Conservation (phyloP, 2,113 vertebrate species). For the Rhegmatorhina hoffmannsi region DNA sequence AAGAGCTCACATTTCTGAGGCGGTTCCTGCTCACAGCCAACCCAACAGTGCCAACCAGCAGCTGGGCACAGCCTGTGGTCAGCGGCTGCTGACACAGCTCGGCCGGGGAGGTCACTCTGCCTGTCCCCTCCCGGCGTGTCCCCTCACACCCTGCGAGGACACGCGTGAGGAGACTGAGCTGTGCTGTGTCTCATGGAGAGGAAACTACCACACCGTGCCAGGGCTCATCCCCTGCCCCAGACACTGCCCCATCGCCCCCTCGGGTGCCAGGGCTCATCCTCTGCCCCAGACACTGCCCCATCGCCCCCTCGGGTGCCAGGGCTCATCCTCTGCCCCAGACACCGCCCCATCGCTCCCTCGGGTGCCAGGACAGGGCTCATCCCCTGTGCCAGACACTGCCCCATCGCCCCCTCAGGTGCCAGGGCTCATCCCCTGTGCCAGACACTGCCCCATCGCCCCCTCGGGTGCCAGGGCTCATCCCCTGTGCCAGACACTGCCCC, state of each 20-base stretch:
- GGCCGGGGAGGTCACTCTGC: not conserved
- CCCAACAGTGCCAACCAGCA: not conserved
- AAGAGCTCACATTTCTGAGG: not conserved
- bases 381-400: not conserved
- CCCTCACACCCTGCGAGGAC: not conserved
- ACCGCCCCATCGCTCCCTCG: too few species aligned
- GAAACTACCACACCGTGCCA: not conserved
- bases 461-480: too few species aligned
- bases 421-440: too few species aligned
- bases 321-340: not conserved
- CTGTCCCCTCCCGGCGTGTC: accelerated
- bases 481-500: not conserved
- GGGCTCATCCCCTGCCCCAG: not conserved
- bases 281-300: too few species aligned
- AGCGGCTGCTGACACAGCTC: not conserved
- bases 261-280: not conserved
- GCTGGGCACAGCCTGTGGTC: not conserved
- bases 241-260: not conserved
- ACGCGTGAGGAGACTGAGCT: not conserved
- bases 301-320: too few species aligned
- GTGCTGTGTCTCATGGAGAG: not conserved
- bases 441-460: not conserved
- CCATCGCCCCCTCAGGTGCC: too few species aligned
- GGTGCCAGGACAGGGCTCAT: too few species aligned
- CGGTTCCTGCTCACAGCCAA: not conserved